These are phyloP conservation scores for Leptinotarsa tumamoca DNA, from an alignment of 2,888 invertebrate genomes.

Conservation along the genomic window DNA sequence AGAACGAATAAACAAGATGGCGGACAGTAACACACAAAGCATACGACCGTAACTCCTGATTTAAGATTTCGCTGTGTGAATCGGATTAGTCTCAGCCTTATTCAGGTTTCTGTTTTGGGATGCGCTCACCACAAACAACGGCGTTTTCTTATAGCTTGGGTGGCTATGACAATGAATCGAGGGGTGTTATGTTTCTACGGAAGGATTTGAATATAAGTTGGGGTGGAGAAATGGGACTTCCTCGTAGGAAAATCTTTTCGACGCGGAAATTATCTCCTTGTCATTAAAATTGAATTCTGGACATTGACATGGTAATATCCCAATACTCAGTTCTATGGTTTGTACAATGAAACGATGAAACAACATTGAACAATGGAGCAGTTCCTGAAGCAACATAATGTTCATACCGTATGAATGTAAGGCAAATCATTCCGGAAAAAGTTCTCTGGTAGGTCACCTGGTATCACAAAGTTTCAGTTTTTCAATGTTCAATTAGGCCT, in stretches of 20 bases:
- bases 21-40: slow-evolving; percentile 60
- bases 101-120: slow-evolving; percentile 56
- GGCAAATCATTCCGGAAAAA: too few species aligned
- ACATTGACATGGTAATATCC: too few species aligned
- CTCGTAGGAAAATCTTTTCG: background rate
- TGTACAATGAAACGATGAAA: too few species aligned
- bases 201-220: slow-evolving; percentile 31
- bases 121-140: slow-evolving; percentile 44
- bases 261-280: slow-evolving; percentile 4
- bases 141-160: slow-evolving; percentile 42
- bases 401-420: too few species aligned
- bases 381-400: too few species aligned
- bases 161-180: slow-evolving; percentile 37
- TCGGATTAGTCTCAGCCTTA: slow-evolving; percentile 62
- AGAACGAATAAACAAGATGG: slow-evolving; percentile 62
- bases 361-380: too few species aligned
- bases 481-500: too few species aligned
- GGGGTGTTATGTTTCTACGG: slow-evolving; percentile 24
- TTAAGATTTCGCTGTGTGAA: slow-evolving; percentile 62
- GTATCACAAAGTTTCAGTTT: too few species aligned
- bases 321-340: too few species aligned
- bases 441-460: too few species aligned
- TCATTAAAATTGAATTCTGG: background rate
- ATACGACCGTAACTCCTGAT: slow-evolving; percentile 61
- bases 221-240: slow-evolving; percentile 15